Evolutionary conservation across 1,140 invertebrate species (phyloP).

Genomic region (Hycleus phaleratus): DNA sequence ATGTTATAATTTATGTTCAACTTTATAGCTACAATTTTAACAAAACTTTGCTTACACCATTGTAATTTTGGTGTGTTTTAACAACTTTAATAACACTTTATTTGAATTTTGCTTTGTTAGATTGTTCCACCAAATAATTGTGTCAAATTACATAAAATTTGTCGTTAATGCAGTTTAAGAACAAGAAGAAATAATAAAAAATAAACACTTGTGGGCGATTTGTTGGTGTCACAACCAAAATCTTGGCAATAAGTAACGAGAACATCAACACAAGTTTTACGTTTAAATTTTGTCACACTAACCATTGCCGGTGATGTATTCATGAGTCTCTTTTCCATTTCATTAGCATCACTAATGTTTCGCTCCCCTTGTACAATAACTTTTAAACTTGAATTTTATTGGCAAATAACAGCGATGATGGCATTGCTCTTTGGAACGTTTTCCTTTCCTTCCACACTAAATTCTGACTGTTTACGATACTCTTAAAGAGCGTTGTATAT

Average conservation of each 20-base stretch:
- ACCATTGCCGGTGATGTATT: slow-evolving; percentile 19
- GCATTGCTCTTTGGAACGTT: slow-evolving; percentile 15
- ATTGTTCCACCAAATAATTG: not conserved
- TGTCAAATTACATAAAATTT: not conserved
- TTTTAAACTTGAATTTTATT: slow-evolving; percentile 24
- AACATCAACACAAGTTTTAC: slow-evolving; percentile 7
- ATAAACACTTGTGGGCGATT: not conserved
- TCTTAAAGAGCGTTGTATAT: slow-evolving; percentile 25
- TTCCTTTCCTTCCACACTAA: slow-evolving; percentile 5
- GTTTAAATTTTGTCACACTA: slow-evolving; percentile 10
- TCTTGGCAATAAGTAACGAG: not conserved
- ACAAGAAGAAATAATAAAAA: not conserved
- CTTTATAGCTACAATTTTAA: not conserved
- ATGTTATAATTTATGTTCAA: slow-evolving; percentile 13
- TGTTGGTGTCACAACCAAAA: not conserved
- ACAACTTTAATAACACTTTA: not conserved
- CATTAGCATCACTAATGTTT: slow-evolving; percentile 27
- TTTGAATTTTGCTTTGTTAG: not conserved
- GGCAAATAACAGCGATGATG: slow-evolving; percentile 21
- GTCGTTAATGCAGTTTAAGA: not conserved
- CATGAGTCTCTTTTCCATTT: slow-evolving; percentile 23
- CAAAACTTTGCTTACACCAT: slow-evolving; percentile 10
- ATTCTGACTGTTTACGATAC: slow-evolving; percentile 27
- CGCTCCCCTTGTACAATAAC: slow-evolving; percentile 17
- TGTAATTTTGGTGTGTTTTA: not conserved